Conservation (phyloP, 2,797 vertebrate species). For the Rhinophrynus dorsalis region DNA sequence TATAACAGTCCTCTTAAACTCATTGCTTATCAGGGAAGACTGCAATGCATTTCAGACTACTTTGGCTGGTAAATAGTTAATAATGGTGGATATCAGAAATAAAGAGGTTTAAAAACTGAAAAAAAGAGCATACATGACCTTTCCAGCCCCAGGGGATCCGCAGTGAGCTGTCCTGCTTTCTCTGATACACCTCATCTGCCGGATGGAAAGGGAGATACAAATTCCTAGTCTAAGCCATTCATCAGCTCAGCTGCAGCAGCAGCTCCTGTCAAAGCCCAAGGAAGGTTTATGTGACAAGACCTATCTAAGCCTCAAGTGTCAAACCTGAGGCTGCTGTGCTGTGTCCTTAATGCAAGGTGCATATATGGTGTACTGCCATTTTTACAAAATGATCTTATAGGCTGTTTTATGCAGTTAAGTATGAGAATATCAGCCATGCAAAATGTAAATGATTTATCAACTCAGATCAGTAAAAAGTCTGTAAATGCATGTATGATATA, state of each 20-base stretch:
- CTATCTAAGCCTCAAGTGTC: constrained; percentile 27
- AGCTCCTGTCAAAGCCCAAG: constrained; percentile 10
- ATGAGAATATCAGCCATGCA: constrained; percentile 16
- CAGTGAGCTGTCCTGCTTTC: neutral
- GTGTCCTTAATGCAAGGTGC: constrained; percentile 15
- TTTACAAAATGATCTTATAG: too few species aligned
- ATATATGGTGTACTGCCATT: neutral
- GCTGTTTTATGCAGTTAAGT: constrained; percentile 20
- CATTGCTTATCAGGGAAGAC: neutral
- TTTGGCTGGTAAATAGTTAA: constrained; percentile 27
- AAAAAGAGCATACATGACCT: constrained; percentile 11
- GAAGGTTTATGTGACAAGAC: constrained; percentile 12
- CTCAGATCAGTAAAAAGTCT: constrained; percentile 14
- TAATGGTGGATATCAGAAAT: neutral
- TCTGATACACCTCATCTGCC: constrained; percentile 1
- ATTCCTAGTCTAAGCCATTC: constrained; percentile 53
- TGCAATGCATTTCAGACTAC: neutral
- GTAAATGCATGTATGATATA: too few species aligned
- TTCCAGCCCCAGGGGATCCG: constrained; percentile 1
- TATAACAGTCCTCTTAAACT: neutral
- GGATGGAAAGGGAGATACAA: constrained; percentile 58
- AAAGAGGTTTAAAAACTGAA: neutral
- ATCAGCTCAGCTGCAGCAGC: constrained; percentile 51
- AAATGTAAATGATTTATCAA: constrained; percentile 18
- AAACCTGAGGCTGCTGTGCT: constrained; percentile 1